phyloP scores from a whole-genome alignment of 1,140 invertebrate genomes.

The Caenorhabditis remanei region DNA sequence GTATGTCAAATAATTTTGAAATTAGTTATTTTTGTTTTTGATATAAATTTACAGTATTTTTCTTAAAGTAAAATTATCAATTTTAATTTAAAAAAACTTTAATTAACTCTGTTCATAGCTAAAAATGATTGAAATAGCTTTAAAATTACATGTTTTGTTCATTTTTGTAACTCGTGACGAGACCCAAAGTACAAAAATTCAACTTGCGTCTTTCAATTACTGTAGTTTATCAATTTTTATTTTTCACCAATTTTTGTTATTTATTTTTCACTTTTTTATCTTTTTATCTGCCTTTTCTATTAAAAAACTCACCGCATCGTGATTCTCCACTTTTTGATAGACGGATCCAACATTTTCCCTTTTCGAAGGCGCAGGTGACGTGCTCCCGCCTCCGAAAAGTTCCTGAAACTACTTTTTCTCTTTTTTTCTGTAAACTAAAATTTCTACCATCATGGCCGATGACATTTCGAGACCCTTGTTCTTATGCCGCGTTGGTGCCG shows the following conservation, averaged over 20 bases:
- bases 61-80: too few relatives aligned
- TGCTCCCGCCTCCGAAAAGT: slow-evolving; percentile 70
- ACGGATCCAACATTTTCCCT: background rate
- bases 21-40: too few relatives aligned
- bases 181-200: background rate
- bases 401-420: slow-evolving; percentile 55
- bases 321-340: slow-evolving; percentile 19
- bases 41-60: too few relatives aligned
- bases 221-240: background rate
- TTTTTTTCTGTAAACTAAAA: background rate
- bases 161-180: background rate
- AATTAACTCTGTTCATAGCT: too few relatives aligned
- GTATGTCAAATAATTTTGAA: too few relatives aligned
- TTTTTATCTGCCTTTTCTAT: background rate
- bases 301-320: slow-evolving; percentile 6
- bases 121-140: too few relatives aligned
- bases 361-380: slow-evolving; percentile 30
- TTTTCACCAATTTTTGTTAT: background rate
- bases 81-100: too few relatives aligned
- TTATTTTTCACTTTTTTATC: background rate
- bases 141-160: background rate
- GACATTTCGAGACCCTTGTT: slow-evolving; percentile 70
- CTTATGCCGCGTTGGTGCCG: slow-evolving; percentile 43
- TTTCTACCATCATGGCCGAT: slow-evolving; percentile 67
- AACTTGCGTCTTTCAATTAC: background rate